Evolutionary conservation across 2,113 vertebrate genomes (phyloP).

Genomic region (Microtus ochrogaster): DNA sequence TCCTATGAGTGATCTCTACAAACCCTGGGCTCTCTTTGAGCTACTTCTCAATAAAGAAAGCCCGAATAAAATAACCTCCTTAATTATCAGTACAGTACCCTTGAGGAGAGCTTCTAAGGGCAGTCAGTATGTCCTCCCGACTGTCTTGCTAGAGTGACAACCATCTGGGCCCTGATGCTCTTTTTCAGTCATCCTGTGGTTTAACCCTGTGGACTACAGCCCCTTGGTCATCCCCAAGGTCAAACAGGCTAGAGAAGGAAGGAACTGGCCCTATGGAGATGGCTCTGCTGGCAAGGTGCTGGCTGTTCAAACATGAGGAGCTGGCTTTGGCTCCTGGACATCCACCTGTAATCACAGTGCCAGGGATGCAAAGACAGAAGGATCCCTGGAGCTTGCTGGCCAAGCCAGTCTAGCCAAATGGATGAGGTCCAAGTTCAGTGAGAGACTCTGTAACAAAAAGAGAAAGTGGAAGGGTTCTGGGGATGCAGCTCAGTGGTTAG

Average conservation of each 20-base stretch:
- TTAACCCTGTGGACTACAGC: not conserved
- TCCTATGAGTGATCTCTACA: not conserved
- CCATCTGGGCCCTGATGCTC: not conserved
- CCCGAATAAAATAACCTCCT: not conserved
- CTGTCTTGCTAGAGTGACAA: not conserved
- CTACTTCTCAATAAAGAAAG: not conserved
- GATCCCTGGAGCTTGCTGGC: not conserved
- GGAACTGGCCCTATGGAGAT: fast-evolving
- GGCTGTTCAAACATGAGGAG: not conserved
- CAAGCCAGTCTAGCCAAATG: not conserved
- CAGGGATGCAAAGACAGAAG: not conserved
- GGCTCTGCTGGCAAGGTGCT: not conserved
- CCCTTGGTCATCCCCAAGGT: not conserved
- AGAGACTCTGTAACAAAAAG: not conserved
- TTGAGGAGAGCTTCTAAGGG: not conserved
- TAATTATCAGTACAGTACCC: not conserved
- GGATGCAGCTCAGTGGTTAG: not conserved
- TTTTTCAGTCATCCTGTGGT: not conserved
- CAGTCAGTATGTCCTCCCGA: not conserved
- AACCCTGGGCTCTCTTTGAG: not conserved
- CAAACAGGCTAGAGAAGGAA: not conserved
- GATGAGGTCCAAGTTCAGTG: not conserved
- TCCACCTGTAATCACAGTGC: not conserved
- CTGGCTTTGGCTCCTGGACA: not conserved
- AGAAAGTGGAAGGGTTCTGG: not conserved